A percentile compares a stretch with the other conserved stretches of the same genome.
Conservation (phyloP, 1,140 invertebrate species). For the Rhopalosiphum padi region DNA sequence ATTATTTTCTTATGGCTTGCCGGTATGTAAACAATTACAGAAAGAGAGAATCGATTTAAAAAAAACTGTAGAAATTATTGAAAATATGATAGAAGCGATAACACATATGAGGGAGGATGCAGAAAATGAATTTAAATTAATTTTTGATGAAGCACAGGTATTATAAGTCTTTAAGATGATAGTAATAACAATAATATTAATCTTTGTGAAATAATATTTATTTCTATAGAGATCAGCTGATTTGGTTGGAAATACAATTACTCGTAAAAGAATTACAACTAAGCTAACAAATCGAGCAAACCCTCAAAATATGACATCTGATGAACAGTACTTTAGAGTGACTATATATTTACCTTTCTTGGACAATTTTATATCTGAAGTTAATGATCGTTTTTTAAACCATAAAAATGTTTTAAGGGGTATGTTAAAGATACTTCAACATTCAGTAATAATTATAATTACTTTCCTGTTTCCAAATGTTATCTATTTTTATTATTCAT, state of each 20-base stretch:
- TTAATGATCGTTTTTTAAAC: background rate
- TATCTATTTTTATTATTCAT: background rate
- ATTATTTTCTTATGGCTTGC: background rate
- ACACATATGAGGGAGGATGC: background rate
- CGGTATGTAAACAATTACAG: background rate
- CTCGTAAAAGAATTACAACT: background rate
- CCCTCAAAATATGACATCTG: background rate
- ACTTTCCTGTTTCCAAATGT: background rate
- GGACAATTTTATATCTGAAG: background rate
- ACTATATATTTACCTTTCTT: background rate
- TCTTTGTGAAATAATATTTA: background rate
- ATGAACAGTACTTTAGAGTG: background rate
- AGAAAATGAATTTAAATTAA: conserved; percentile 1
- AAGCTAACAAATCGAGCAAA: background rate
- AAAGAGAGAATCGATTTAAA: conserved; percentile 22
- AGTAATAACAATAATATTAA: background rate
- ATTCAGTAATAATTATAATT: conserved; percentile 9
- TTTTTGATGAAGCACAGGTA: background rate
- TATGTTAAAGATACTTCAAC: background rate
- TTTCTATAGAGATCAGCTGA: background rate
- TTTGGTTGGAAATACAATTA: background rate
- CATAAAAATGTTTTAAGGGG: background rate
- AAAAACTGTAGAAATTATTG: background rate
- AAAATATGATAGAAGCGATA: background rate
- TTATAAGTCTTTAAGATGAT: background rate